Base-by-base conservation (phyloP, 2,797 vertebrate genomes). In the Dryobates pubescens region DNA sequence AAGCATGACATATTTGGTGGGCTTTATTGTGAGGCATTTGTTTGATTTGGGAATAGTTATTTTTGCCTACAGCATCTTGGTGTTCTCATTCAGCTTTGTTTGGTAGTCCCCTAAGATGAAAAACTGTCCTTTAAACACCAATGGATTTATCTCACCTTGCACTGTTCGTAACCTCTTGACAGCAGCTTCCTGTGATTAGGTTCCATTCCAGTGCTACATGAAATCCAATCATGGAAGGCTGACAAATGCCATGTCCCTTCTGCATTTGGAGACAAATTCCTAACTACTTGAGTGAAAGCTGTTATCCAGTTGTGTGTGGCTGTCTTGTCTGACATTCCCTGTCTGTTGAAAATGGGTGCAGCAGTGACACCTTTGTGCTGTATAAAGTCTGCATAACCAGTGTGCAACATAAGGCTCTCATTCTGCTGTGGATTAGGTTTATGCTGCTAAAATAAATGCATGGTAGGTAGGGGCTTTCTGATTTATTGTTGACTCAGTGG, bases 201-300 rank as follows among this genome's bases (percentile, higher is more conserved):
- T 96, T 85, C 91, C 95, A 96, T 97, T 96, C 91, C 95, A 81
- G 97, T 98, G 97, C 98, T 94, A 97, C 71, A 98, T 92, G 88
- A 95, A 97, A 94, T 94, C 97, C 97, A 74, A 0, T 17, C 65
- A 63, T 81, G 65, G 83, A 51, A 89, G 80, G 77, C 86, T 96
- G 96, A 59, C 86, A 56, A 79, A 34, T 82, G 58, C 76, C 7
- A 22, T 86, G 71, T 93, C 87, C 56, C 90, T 94, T 96, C 93
- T 83, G 68, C 36, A 18, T 84, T 82, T 96, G 92, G 95, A 94
- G 19, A 95, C 90, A 95, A 59, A 17, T 61, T 90, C 10, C 36
- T 72, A 10, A 30, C 59, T 82, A 14, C 59, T 81, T 58, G 26
- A 76, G 7, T 88, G 49, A 90, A 93, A 67, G 22, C 9, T 67